These are phyloP conservation scores for Aphidius ervi DNA, from an alignment of 1,140 invertebrate species.

Conservation along the genomic window DNA sequence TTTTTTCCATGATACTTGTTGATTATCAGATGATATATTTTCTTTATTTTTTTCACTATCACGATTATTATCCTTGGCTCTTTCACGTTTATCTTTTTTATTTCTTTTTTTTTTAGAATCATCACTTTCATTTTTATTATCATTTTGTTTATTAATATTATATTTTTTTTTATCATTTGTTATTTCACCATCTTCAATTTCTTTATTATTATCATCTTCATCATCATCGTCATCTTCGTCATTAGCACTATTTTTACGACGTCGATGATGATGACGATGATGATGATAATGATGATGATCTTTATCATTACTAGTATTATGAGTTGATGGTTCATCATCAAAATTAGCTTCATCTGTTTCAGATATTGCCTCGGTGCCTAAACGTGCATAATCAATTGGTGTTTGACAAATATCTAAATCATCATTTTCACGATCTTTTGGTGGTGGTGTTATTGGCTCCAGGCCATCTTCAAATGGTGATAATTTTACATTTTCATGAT, in stretches of 20 bases:
- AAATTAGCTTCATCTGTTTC: conserved; percentile 47
- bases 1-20: conserved; percentile 68
- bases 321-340: conserved; percentile 35
- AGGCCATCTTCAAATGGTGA: conserved; percentile 35
- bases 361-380: conserved; percentile 49
- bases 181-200: conserved; percentile 55
- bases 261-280: no score
- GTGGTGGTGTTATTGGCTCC: conserved; percentile 46
- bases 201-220: conserved; percentile 32
- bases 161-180: conserved; percentile 30
- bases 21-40: conserved; percentile 51
- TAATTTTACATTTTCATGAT: background rate
- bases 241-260: conserved; percentile 27
- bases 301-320: conserved; percentile 30
- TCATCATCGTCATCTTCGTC: conserved; percentile 40
- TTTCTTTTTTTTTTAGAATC: conserved; percentile 46
- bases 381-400: conserved; percentile 43
- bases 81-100: conserved; percentile 48
- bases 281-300: conserved; percentile 7
- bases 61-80: conserved; percentile 42
- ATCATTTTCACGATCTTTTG: conserved; percentile 40
- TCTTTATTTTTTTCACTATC: conserved; percentile 58
- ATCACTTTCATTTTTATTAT: conserved; percentile 27
- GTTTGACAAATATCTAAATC: conserved; percentile 45
- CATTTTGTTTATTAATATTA: conserved; percentile 30